Percentiles rank a stretch among this genome's conserved stretches.
phyloP scores from a whole-genome alignment of 2,888 invertebrate species.

The Lasioglossum zephyrum region DNA sequence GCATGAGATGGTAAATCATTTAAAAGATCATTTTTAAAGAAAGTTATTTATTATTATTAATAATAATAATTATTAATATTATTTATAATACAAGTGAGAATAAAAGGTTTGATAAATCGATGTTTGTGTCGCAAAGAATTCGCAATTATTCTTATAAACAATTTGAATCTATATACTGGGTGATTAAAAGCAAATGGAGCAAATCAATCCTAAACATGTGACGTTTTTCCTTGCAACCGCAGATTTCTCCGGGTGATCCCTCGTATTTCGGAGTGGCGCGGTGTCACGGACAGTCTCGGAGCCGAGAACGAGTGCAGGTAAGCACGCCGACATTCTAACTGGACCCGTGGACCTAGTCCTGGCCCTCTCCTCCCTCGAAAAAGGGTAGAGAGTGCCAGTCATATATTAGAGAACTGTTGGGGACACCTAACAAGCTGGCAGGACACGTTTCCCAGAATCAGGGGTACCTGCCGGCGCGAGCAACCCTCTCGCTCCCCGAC shows the following conservation, averaged over 20 bases:
- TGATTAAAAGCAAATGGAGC: too few species aligned
- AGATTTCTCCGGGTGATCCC: background rate
- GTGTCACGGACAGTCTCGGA: constrained; percentile 10
- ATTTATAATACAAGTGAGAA: too few species aligned
- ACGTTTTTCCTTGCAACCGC: too few species aligned
- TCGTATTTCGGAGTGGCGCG: background rate
- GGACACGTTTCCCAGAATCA: constrained; percentile 82
- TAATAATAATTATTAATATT: too few species aligned
- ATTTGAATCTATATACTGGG: too few species aligned
- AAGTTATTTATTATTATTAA: too few species aligned
- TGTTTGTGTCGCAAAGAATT: too few species aligned
- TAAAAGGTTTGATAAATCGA: too few species aligned
- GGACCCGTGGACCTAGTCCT: constrained; percentile 45
- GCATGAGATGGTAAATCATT: too few species aligned
- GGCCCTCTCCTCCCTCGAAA: constrained; percentile 61
- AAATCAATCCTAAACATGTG: too few species aligned
- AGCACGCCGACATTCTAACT: constrained; percentile 63
- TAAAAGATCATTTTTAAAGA: too few species aligned
- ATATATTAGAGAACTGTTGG: constrained; percentile 82
- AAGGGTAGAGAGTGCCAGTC: constrained; percentile 79
- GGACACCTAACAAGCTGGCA: constrained; percentile 82
- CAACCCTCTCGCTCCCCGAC: constrained; percentile 63
- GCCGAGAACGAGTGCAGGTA: constrained; percentile 59
- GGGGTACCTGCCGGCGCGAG: constrained; percentile 69
- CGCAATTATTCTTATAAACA: too few species aligned